Evolutionary conservation across 2,113 vertebrate species (phyloP), one percentile per base, ranked within the genome.

Genomic region (Carettochelys insculpta): DNA sequence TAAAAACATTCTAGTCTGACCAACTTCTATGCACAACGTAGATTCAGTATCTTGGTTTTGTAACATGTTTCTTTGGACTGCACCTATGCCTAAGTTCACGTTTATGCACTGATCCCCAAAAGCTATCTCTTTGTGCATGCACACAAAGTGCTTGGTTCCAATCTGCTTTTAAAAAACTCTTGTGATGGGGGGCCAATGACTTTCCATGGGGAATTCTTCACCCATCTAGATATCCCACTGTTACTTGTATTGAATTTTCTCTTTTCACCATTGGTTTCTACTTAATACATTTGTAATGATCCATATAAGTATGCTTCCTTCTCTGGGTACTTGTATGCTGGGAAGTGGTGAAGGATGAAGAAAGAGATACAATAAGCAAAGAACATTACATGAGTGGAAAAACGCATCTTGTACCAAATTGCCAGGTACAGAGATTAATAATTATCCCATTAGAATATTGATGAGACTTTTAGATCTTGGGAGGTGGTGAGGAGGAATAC

Each of bases 171-270:
- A 19, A 25, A 90, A 85, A 43, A 4, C 5, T 71, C 24, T 34
- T 24, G 24, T 10, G 53, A 82, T 8, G 7, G 3, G 5, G 0
- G 31, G 77, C n/a, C n/a, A 8, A 20, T 4, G 3, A 3, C n/a
- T 73, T 29, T 45, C 50, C 53, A 8, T 27, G 75, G 84, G 6
- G 24, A 91, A 8, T 3, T 9, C 38, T 4, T 68, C 5, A 43
- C 24, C 68, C 22, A 38, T 58, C 47, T 43, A 86, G 88, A n/a
- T n/a, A n/a, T n/a, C n/a, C n/a, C n/a, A n/a, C n/a, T n/a, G n/a
- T n/a, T n/a, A n/a, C n/a, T n/a, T 5, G 5, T 22, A 76, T 5
- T 1, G n/a, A 83, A 87, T 45, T 7, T 12, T 16, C 11, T 56
- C 56, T 5, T 24, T 19, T 2, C n/a, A n/a, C n/a, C n/a, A n/a